Base-by-base conservation (phyloP, 2,888 invertebrate species). In the Aradus depressus region DNA sequence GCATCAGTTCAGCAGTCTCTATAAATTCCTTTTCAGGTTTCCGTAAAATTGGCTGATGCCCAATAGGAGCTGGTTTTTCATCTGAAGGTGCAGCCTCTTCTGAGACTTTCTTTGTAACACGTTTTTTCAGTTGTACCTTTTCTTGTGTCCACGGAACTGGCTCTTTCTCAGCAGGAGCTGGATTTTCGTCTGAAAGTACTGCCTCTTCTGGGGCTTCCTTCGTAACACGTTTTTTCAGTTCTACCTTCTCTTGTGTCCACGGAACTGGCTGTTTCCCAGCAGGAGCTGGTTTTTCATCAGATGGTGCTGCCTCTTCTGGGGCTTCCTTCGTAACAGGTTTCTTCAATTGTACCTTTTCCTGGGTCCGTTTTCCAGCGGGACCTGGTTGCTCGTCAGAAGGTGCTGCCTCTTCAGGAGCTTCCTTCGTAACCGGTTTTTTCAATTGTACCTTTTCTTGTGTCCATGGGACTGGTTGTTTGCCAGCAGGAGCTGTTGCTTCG, bases 361-460 rank as follows among this genome's bases (percentile, higher is more conserved):
- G 59, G n/a, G n/a, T n/a, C n/a, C n/a, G n/a, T n/a, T n/a, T n/a
- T n/a, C n/a, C n/a, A n/a, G n/a, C n/a, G n/a, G n/a, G n/a, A n/a
- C n/a, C n/a, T n/a, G n/a, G n/a, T n/a, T n/a, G n/a, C n/a, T n/a
- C n/a, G n/a, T n/a, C n/a, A n/a, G n/a, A n/a, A n/a, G n/a, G n/a
- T n/a, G n/a, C n/a, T n/a, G n/a, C n/a, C n/a, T n/a, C n/a, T n/a
- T n/a, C n/a, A n/a, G n/a, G n/a, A n/a, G n/a, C n/a, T n/a, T n/a
- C n/a, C n/a, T n/a, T n/a, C n/a, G n/a, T n/a, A n/a, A n/a, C n/a
- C n/a, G n/a, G n/a, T n/a, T n/a, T n/a, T n/a, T n/a, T n/a, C n/a
- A n/a, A n/a, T n/a, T n/a, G n/a, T n/a, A 67, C 60, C 53, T 64
- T 64, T 57, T 67, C 66, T 52, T 66, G 64, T 0, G 64, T 66